Conservation (phyloP, 2,888 invertebrate species). For the Coelogynopora nodosa region DNA sequence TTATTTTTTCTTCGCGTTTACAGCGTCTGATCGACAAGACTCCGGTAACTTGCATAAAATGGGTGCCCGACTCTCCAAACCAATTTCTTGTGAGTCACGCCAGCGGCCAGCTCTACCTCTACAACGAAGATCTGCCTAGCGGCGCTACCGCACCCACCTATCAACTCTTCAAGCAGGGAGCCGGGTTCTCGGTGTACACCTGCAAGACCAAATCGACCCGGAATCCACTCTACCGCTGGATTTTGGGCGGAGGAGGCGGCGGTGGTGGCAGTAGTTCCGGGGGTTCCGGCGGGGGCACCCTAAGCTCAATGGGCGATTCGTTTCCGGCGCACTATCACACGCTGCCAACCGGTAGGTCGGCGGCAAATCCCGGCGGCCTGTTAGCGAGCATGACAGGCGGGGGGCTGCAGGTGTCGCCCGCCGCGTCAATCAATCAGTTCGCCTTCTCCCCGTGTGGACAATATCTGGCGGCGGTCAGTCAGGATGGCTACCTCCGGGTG, state of each 20-base stretch:
- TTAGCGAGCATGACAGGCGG: neutral
- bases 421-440: slow-evolving; percentile 80
- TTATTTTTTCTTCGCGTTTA: too few relatives aligned
- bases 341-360: neutral
- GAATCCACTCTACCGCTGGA: slow-evolving; percentile 81
- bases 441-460: slow-evolving; percentile 90
- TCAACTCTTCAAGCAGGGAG: slow-evolving; percentile 88
- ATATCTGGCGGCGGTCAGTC: slow-evolving; percentile 85
- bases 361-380: neutral
- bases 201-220: slow-evolving; percentile 92
- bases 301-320: neutral
- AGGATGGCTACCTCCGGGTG: slow-evolving; percentile 80
- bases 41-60: slow-evolving; percentile 89
- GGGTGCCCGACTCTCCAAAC: slow-evolving; percentile 91
- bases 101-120: slow-evolving; percentile 92
- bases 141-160: slow-evolving; percentile 85
- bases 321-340: slow-evolving; percentile 10
- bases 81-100: slow-evolving; percentile 89
- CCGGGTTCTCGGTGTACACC: slow-evolving; percentile 86
- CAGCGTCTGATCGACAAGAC: slow-evolving; percentile 77
- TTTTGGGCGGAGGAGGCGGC: slow-evolving; percentile 51
- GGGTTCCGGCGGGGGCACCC: slow-evolving; percentile 13
- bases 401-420: neutral
- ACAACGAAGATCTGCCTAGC: slow-evolving; percentile 89
- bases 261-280: slow-evolving; percentile 8